Base-by-base conservation (phyloP, 2,888 invertebrate genomes). In the Bellardia bayeri region DNA sequence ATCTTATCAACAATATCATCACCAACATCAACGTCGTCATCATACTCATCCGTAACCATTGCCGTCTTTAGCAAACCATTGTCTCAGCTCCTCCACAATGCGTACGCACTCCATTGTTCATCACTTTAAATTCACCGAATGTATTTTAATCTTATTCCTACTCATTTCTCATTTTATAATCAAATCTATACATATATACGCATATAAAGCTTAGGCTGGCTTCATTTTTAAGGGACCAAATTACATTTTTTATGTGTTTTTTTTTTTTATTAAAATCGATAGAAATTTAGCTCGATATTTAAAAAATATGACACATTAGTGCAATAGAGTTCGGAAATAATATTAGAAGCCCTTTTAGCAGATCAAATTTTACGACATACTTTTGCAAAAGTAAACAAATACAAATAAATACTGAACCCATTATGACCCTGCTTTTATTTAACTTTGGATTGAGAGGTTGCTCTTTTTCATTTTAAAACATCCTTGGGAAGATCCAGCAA, bases 91-190 rank as follows among this genome's bases (percentile, higher is more conserved):
- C n/a, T 45, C 16, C 45, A 51, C 49, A 49, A 8, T 23, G 23
- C 45, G 63, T 71, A 58, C 58, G 78, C 16, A 72, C 37, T 72
- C 37, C 14, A 78, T 72, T 58, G 64, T 72, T 78, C 40, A 23
- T 56, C 64, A 66, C 45, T 71, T 69, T 71, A 78, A 72, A 64
- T 71, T 83, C 71, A 64, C 14, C 66, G n/a, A 75, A 49, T 72
- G 33, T 71, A 66, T 71, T 82, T 58, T 66, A 72, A 72, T 71
- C 78, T 79, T 23, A 56, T 72, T 79, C 61, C 84, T 30, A 56
- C 71, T 72, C 64, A 72, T 56, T 78, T 78, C 23, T 23, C 23
- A 71, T 72, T 71, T 56, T 40, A 64, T 45, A 49, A 74, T 37
- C n/a, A 42, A 66, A 82, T 75, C 33, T 3, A 5, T 64, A 45